Evolutionary conservation across 2,113 vertebrate genomes (phyloP).

Genomic region (Struthio camelus): DNA sequence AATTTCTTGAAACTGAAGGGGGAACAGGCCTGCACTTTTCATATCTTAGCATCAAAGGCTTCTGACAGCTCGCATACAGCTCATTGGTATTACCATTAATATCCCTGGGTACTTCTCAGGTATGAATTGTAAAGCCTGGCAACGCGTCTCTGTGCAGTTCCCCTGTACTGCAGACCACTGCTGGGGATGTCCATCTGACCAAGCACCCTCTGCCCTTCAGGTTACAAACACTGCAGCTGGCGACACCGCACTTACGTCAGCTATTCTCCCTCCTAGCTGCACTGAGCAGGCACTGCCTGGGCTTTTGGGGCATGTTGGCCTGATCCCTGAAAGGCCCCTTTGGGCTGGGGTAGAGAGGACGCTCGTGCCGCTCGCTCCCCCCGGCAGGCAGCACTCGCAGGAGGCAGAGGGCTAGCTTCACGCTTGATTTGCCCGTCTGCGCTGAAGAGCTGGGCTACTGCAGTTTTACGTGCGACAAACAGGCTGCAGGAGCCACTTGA

Average conservation of each 20-base stretch:
- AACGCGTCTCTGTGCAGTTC: not conserved
- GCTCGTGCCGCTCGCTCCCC: too few relatives aligned
- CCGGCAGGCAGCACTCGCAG: too few relatives aligned
- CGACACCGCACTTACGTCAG: not conserved
- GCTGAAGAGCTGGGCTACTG: not conserved
- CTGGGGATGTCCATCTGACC: not conserved
- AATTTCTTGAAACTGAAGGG: not conserved
- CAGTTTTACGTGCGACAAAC: not conserved
- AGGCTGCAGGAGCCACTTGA: not conserved
- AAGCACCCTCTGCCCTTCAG: not conserved
- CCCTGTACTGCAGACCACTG: fast-evolving
- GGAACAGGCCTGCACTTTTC: not conserved
- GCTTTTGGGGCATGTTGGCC: not conserved
- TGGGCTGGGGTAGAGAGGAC: not conserved
- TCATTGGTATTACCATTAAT: not conserved
- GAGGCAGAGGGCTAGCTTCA: not conserved
- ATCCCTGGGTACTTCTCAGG: not conserved
- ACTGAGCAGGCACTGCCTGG: not conserved
- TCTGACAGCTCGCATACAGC: not conserved
- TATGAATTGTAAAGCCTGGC: not conserved
- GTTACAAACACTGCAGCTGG: not conserved
- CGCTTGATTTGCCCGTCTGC: not conserved
- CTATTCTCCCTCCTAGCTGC: not conserved
- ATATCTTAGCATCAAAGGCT: not conserved
- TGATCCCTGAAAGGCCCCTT: not conserved